Conservation (phyloP, 2,888 invertebrate species). For the Epinotia brunnichana region DNA sequence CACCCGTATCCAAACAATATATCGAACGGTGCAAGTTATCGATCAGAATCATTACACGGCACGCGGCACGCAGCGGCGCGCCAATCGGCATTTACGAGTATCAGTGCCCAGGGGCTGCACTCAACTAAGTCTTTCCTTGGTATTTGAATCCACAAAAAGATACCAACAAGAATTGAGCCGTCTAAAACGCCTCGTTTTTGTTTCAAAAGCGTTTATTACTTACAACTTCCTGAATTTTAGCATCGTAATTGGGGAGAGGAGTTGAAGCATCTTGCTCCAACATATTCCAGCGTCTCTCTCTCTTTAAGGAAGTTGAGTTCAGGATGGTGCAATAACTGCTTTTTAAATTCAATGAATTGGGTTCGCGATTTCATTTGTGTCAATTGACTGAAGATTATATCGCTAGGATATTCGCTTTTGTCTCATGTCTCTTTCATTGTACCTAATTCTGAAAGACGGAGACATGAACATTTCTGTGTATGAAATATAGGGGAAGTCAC, state of each 20-base stretch:
- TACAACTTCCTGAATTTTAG: not conserved
- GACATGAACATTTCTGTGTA: too few species aligned
- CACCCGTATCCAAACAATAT: not conserved
- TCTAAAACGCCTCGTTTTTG: not conserved
- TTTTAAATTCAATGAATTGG: too few species aligned
- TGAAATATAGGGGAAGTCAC: too few species aligned
- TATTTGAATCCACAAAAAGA: not conserved
- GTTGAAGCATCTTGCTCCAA: slow-evolving; percentile 1
- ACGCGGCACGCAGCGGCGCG: not conserved
- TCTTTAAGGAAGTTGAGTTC: too few species aligned
- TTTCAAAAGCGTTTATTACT: not conserved
- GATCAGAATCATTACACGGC: slow-evolving; percentile 16
- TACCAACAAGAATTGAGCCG: not conserved
- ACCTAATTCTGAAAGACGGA: too few species aligned
- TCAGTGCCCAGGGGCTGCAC: too few species aligned
- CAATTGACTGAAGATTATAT: too few species aligned
- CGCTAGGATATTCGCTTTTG: too few species aligned
- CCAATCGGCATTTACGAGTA: not conserved
- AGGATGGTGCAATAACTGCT: too few species aligned
- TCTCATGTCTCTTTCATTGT: too few species aligned
- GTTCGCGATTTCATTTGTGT: too few species aligned
- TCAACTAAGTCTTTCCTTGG: not conserved
- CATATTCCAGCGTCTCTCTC: too few species aligned
- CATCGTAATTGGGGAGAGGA: not conserved
- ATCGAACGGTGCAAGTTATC: slow-evolving; percentile 5